A percentile compares a stretch with the other conserved stretches of the same genome.
Conservation (phyloP, 2,113 vertebrate genomes). For the Phalacrocorax aristotelis region DNA sequence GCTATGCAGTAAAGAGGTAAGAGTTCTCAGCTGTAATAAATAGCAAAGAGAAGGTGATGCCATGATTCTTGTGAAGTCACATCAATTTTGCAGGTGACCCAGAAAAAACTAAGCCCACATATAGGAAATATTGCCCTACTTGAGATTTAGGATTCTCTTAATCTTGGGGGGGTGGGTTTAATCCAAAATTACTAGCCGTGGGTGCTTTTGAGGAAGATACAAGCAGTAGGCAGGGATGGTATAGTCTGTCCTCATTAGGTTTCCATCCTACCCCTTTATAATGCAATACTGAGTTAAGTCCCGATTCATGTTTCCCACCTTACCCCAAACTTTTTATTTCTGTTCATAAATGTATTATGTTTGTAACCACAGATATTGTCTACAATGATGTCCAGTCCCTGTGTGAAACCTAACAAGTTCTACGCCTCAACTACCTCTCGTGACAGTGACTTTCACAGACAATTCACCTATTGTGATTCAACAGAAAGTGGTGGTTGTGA, state of each 20-base stretch:
- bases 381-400: background rate
- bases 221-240: background rate
- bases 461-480: background rate
- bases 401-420: background rate
- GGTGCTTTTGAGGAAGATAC: background rate
- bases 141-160: background rate
- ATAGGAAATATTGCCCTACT: background rate
- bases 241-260: background rate
- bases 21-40: background rate
- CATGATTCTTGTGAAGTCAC: background rate
- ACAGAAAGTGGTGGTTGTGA: background rate
- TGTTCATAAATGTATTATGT: background rate
- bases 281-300: background rate
- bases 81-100: background rate
- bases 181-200: background rate
- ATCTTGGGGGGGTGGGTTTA: background rate
- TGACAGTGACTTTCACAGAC: background rate
- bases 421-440: rapidly evolving
- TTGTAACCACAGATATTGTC: background rate
- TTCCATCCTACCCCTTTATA: background rate
- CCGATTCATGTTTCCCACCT: background rate
- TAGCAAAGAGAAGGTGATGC: background rate
- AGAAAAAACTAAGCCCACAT: background rate
- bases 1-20: background rate
- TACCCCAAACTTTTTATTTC: background rate